phyloP scores from a whole-genome alignment of 1,140 invertebrate genomes.

The Pararge aegeria region DNA sequence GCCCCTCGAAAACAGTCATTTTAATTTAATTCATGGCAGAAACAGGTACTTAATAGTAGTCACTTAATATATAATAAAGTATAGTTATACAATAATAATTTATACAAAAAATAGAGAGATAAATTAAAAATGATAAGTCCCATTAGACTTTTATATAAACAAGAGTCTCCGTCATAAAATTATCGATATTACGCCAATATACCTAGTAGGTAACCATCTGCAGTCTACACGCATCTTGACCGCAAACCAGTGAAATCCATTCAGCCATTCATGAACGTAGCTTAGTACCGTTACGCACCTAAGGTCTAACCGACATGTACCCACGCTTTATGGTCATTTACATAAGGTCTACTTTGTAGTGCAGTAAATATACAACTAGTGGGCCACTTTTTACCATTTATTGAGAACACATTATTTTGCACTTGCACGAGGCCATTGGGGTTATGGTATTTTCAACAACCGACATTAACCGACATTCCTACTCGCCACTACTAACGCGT shows the following conservation, averaged over 20 bases:
- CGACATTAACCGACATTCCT: no score
- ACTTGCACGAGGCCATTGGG: slow-evolving; percentile 14
- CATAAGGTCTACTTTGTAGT: slow-evolving; percentile 15
- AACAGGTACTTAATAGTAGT: no score
- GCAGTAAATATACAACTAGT: slow-evolving; percentile 28
- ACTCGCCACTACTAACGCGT: background rate
- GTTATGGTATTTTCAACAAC: slow-evolving; percentile 19
- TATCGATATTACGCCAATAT: no score
- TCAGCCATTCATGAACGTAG: slow-evolving; percentile 28
- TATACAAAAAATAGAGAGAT: no score
- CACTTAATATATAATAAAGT: no score
- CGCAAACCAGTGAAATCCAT: slow-evolving; percentile 19
- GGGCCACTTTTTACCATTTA: slow-evolving; percentile 68
- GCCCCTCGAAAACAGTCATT: no score
- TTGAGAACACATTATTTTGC: slow-evolving; percentile 46
- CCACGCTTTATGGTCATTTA: slow-evolving; percentile 19
- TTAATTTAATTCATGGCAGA: no score
- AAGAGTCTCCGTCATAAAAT: no score
- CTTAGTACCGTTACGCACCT: slow-evolving; percentile 26
- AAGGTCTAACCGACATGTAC: slow-evolving; percentile 4
- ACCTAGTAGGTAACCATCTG: no score
- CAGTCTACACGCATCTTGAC: background rate
- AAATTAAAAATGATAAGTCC: no score
- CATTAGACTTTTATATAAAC: no score
- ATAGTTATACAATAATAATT: no score